Percentiles rank a stretch among this genome's conserved stretches.
These are phyloP conservation scores for Uropetala carovei DNA, from an alignment of 2,888 invertebrate genomes.

Conservation along the genomic window DNA sequence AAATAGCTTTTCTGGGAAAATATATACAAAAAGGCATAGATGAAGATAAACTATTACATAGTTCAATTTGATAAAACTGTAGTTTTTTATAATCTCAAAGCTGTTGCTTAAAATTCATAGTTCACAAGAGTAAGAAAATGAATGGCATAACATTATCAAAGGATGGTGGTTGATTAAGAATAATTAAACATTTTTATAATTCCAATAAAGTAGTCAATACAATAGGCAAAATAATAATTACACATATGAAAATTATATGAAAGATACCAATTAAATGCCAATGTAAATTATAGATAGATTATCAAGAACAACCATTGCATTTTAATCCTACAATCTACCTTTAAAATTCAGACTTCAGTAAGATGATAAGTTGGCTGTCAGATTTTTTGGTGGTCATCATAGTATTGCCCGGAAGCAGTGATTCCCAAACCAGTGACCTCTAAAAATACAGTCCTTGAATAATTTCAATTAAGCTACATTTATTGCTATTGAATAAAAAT, in stretches of 20 bases:
- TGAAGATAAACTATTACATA: slow-evolving; percentile 45
- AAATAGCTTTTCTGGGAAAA: slow-evolving; percentile 56
- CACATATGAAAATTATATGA: not conserved
- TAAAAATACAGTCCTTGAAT: not conserved
- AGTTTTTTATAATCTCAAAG: slow-evolving; percentile 33
- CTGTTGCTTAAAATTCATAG: not conserved
- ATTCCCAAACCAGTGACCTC: not conserved
- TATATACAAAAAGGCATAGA: slow-evolving; percentile 55
- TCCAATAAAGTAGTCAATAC: not conserved
- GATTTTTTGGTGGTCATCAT: not conserved
- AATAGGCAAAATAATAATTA: not conserved
- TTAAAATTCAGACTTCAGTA: not conserved
- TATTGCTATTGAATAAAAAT: not conserved
- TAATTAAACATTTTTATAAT: not conserved
- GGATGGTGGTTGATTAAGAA: not conserved
- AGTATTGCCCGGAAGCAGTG: not conserved
- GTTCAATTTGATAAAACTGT: not conserved
- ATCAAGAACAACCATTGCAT: not conserved
- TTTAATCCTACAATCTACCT: not conserved
- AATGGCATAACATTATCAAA: not conserved
- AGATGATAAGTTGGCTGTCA: not conserved
- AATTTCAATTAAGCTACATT: not conserved
- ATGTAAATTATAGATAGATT: not conserved
- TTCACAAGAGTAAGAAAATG: not conserved
- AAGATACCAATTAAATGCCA: not conserved